Base-by-base conservation (phyloP, 2,797 vertebrate genomes). In the Merluccius polli region DNA sequence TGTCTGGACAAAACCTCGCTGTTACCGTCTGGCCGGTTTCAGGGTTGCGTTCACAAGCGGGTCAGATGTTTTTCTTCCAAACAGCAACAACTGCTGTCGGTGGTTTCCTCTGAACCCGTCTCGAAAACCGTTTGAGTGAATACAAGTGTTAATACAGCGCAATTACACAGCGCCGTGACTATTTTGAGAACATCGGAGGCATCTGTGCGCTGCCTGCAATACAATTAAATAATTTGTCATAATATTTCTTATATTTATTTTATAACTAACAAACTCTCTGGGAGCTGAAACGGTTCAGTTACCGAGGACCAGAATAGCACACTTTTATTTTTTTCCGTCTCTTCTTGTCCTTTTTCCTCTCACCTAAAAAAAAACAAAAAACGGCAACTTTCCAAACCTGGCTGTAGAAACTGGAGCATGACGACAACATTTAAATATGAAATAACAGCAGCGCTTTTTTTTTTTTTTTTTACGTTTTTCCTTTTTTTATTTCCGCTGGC, bases 361-460 rank as follows among this genome's bases (percentile, higher is more conserved):
- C 71, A 77, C 78, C 79, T 78, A 86, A 86, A 82, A 88, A 85
- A 87, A 87, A 83, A 81, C 78, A 88, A 85, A 87, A 87, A 83
- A 81, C 78, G 75, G 82, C 86, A 93, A 91, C 90, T 92, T 92
- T 85, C 85, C 85, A 83, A 88, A 83, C 86, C 71, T 78, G 76
- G 77, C 84, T 82, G 84, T 87, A 81, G 87, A 91, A 93, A 92
- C 89, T 91, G 76, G 88, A 93, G 92, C 92, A 83, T 94, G 93
- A 93, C 92, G 91, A 90, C 89, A 85, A 81, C 89, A 93, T 95
- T 94, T 93, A 91, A 94, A 94, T 94, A 93, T 92, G 92, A 93
- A 94, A 92, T 86, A 84, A 91, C 86, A 83, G 89, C 90, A 92
- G 90, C 92, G 93, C 91, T 79, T 4, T 16, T 30, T 30, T 68